A percentile compares a stretch with the other conserved stretches of the same genome.
phyloP scores from a whole-genome alignment of 2,888 invertebrate species.

The Icerya purchasi region DNA sequence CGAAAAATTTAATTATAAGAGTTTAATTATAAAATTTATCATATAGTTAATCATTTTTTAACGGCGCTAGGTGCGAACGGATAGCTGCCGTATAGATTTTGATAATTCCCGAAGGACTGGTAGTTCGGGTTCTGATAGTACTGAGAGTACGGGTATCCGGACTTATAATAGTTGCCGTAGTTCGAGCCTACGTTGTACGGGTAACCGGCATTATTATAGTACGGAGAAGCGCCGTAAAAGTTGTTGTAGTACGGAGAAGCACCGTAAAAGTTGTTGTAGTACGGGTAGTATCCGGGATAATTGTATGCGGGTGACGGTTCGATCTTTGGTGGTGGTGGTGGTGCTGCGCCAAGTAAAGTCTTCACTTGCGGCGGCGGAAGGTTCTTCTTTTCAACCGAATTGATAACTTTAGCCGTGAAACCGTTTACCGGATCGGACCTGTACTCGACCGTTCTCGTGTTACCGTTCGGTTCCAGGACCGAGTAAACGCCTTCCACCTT shows the following conservation, averaged over 20 bases:
- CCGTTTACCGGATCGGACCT: slow-evolving; percentile 20
- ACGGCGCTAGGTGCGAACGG: no score
- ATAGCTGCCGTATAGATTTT: no score
- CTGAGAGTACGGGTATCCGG: not conserved
- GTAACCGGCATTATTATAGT: slow-evolving; percentile 12
- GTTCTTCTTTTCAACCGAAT: slow-evolving; percentile 13
- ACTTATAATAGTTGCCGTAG: no score
- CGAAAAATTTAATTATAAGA: no score
- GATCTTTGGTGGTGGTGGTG: slow-evolving; percentile 1
- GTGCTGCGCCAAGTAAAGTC: slow-evolving; percentile 12
- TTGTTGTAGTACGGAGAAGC: slow-evolving; percentile 9
- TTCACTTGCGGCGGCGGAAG: slow-evolving; percentile 6
- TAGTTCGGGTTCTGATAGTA: no score
- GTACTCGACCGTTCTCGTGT: slow-evolving; percentile 19
- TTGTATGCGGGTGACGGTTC: slow-evolving; percentile 16
- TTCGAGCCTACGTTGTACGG: slow-evolving; percentile 8
- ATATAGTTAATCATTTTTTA: no score
- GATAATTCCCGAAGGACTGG: no score
- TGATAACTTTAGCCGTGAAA: slow-evolving; percentile 20
- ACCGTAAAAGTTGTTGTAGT: slow-evolving; percentile 4
- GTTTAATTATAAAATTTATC: no score
- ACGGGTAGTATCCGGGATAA: slow-evolving; percentile 8
- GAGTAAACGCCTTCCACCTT: slow-evolving; percentile 19
- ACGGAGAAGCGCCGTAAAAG: slow-evolving; percentile 6
- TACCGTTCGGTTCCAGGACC: slow-evolving; percentile 19